Evolutionary conservation across 2,797 vertebrate genomes (phyloP), one percentile per base, ranked within the genome.

Genomic region (Peromyscus aztecus): DNA sequence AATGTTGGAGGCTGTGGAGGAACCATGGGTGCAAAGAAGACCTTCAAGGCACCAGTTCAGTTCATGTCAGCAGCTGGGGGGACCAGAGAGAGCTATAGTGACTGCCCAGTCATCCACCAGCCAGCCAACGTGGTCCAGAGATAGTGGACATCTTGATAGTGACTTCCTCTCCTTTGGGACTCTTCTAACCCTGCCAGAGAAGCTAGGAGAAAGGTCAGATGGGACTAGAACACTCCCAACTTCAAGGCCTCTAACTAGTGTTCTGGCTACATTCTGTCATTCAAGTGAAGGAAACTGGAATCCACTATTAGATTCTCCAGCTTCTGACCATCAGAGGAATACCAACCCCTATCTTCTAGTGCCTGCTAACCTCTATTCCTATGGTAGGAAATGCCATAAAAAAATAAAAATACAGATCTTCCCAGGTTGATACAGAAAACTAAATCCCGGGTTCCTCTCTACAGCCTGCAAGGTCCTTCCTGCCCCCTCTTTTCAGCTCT

Each of bases 51-150:
- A 4, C 19, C 9, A 1, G 11, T 21, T 37, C 31, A 21, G 27
- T 67, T n/a, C 3, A 52, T 81, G 43, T 71, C 13, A 23, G 75
- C 34, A 52, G 5, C 37, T n/a, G 2, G 6, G 78, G 78, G 49
- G 52, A n/a, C 7, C 5, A 49, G 6, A 10, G 81, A 46, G 81
- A 86, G 19, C 34, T 23, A 1, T 4, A 7, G 43, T 9, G 27
- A 17, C 23, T 71, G 19, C 10, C 40, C 21, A 24, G 21, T 2
- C 43, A 59, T 61, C 49, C 2, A 2, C n/a, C 78, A 49, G n/a
- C 4, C 17, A 27, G 16, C 13, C 31, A 31, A 12, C 27, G 0
- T 40, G 31, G 16, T 27, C 46, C 16, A 1, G 40, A 0, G 2
- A 9, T 12, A 40, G 24, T 73, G 52, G 31, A 17, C 16, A 21